Evolutionary conservation across 2,888 invertebrate species (phyloP).

Genomic region (Calephelis perditalis): DNA sequence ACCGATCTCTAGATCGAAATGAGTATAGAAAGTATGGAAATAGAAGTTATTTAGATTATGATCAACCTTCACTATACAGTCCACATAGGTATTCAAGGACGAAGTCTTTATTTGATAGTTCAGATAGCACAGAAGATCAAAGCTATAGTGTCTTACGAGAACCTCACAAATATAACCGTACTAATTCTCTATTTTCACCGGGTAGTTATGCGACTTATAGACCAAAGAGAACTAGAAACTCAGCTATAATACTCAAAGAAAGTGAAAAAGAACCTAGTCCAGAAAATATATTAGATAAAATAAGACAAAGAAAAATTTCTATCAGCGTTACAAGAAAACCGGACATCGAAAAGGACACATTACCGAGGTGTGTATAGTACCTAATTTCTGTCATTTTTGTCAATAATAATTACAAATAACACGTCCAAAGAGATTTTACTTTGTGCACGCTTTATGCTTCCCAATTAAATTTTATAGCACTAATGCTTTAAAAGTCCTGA

Average conservation of each 20-base stretch:
- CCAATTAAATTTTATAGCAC: slow-evolving; percentile 65
- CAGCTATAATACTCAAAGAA: slow-evolving; percentile 71
- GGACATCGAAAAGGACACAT: slow-evolving; percentile 59
- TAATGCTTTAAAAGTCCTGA: slow-evolving; percentile 65
- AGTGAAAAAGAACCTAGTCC: slow-evolving; percentile 72
- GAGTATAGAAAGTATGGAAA: slow-evolving; percentile 64
- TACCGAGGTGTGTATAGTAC: slow-evolving; percentile 70
- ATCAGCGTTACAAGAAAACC: slow-evolving; percentile 71
- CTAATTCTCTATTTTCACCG: slow-evolving; percentile 69
- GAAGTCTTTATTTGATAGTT: slow-evolving; percentile 63
- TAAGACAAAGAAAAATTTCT: slow-evolving; percentile 69
- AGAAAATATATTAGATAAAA: slow-evolving; percentile 72
- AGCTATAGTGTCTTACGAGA: slow-evolving; percentile 51
- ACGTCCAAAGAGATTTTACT: slow-evolving; percentile 60
- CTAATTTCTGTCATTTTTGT: slow-evolving; percentile 40
- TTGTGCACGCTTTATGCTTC: slow-evolving; percentile 76
- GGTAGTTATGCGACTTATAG: slow-evolving; percentile 73
- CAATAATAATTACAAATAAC: slow-evolving; percentile 73
- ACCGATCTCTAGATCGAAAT: slow-evolving; percentile 69
- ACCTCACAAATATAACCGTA: slow-evolving; percentile 63
- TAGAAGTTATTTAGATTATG: slow-evolving; percentile 63
- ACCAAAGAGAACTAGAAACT: slow-evolving; percentile 68
- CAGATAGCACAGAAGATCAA: slow-evolving; percentile 53
- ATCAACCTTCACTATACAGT: slow-evolving; percentile 58
- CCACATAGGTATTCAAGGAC: slow-evolving; percentile 64